Evolutionary conservation across 2,797 vertebrate species (phyloP), one percentile per base, ranked within the genome.

Genomic region (Rhinophrynus dorsalis): DNA sequence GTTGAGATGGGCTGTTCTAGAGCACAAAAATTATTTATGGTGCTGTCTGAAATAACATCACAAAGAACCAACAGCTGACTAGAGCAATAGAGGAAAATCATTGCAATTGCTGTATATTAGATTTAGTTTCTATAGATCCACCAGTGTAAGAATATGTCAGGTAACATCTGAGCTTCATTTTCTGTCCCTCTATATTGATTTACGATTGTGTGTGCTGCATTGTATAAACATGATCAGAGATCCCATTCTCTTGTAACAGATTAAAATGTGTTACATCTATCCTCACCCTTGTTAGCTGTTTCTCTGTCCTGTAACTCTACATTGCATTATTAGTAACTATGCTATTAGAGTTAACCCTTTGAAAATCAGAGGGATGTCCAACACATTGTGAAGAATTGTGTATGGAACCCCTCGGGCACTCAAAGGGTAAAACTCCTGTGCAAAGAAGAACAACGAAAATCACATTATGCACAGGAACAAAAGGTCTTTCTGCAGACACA

Each of bases 401-500:
- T n/a, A n/a, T n/a, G n/a, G n/a, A n/a, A n/a, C n/a, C n/a, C n/a
- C n/a, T n/a, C n/a, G n/a, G 47, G 47, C 13, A 27, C 13, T 27
- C 6, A n/a, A 51, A 51, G 47, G 3, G 47, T 51, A 27, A 51
- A 51, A n/a, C n/a, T 10, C 2, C 30, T n/a, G 15, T 52, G 45
- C 12, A 29, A n/a, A 68, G 12, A 35, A 42, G n/a, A 33, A n/a
- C 30, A 30, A 18, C n/a, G 37, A 68, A 40, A 57, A 50, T 29
- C n/a, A 40, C 45, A 65, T 72, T 64, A 58, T 26, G 52, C 33
- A 8, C 27, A 37, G 1, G 44, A 57, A 64, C 60, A 65, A 65
- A 57, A 76, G 73, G 59, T 75, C 69, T 81, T 82, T 84, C 75
- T 80, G 78, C 77, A 79, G 74, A 72, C 77, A 63, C 64, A 75